Evolutionary conservation across 2,797 vertebrate genomes (phyloP), one percentile per base, ranked within the genome.

Genomic region (Eulemur coronatus): DNA sequence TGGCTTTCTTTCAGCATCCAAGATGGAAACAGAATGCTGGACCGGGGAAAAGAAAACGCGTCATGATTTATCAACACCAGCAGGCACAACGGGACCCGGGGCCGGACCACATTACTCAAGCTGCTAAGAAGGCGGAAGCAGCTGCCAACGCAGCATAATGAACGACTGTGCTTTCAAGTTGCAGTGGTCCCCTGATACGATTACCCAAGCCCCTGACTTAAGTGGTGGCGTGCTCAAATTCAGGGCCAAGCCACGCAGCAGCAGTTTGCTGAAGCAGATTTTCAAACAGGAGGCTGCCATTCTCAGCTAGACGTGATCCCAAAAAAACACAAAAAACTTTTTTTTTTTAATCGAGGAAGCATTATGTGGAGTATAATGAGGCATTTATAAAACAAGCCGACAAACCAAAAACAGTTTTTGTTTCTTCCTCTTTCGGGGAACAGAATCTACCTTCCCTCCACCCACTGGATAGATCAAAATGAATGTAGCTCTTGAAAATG

Each of bases 341-440:
- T 41, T 22, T 72, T 46, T 87, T 70, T 67, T 22, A 86, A 88
- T 48, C 61, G 65, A 92, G 80, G 80, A 84, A 65, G 52, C 13
- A 63, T 48, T 38, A 43, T 70, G 46, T 86, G 33, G 18, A 92
- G 35, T 78, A 79, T 78, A 87, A 94, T 52, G 17, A 92, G 28
- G 28, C 59, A 57, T 55, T 84, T 95, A 78, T 61, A 48, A 93
- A 90, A 91, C 5, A 79, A 95, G 84, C 11, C 67, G 88, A 81
- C 33, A 95, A 84, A 72, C 20, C 28, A 1, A 69, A 95, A 84
- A 1, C 28, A 50, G 1, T 55, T 89, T 89, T 91, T 65, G 17
- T 55, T 94, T 84, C 73, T 82, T 91, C 61, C 82, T 92, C 82
- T 93, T 94, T 91, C 15, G 48, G 72, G 4, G 38, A 96, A 69